Base-by-base conservation (phyloP, 2,888 invertebrate species). In the Dromius quadrimaculatus region DNA sequence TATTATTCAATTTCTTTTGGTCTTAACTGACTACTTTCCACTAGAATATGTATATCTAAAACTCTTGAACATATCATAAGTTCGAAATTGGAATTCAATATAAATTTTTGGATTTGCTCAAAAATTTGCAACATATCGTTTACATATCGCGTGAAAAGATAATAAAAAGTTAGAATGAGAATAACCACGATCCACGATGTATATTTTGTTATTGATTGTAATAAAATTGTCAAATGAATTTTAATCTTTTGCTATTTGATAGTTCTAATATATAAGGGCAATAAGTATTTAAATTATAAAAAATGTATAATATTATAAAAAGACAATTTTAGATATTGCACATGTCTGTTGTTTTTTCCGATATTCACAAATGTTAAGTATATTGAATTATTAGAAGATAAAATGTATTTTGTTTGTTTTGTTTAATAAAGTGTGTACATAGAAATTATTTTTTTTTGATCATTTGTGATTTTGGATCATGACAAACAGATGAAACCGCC, bases 371-470 rank as follows among this genome's bases (percentile, higher is more conserved):
- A 81, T 82, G 81, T 82, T 80, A 81, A 81, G 79, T 74, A 72
- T 74, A 74, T 74, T 70, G 50, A 62, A 70, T 70, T 70, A 61
- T 62, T 70, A 70, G 70, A 80, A 79, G 78, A 77, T 79, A 79
- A 81, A 78, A 80, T 80, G 81, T 81, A 81, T 81, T 81, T 79
- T 80, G 79, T 81, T 81, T 80, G 80, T 81, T 81, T 76, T 71
- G 61, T 76, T 78, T 79, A 79, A 81, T 82, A 82, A 82, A 82
- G 82, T 82, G 82, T 82, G 82, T 80, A 79, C 79, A 81, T 80
- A 78, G 78, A 71, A 71, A 43, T 69, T 41, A 34, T 72, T 20
- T 15, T 71, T 20, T 22, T 63, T 50, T 38, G 3, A 34, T 59
- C 11, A 13, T 36, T 59, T 38, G n/a, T n/a, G n/a, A n/a, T n/a